A percentile compares a stretch with the other conserved stretches of the same genome.
Evolutionary conservation across 2,888 invertebrate genomes (phyloP).

Genomic region (Micoletzkya japonica): DNA sequence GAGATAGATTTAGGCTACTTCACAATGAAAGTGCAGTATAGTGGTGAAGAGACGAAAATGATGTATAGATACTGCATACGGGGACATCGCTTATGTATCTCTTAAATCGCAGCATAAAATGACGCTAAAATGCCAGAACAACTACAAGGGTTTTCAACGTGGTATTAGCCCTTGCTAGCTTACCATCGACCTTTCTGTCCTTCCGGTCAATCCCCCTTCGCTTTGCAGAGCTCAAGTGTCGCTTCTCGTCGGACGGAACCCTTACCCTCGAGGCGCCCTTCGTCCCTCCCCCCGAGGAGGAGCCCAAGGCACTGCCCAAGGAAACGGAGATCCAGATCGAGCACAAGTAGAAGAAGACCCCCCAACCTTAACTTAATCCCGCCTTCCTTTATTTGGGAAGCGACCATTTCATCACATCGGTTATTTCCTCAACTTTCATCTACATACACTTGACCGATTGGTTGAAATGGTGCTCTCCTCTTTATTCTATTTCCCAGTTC

Average conservation of each 20-base stretch:
- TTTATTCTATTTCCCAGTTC: too few relatives aligned
- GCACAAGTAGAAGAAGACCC: constrained; percentile 1
- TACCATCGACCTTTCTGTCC: too few relatives aligned
- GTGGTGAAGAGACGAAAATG: too few relatives aligned
- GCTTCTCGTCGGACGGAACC: constrained; percentile 16
- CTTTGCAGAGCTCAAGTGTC: constrained; percentile 22
- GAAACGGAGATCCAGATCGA: constrained; percentile 20
- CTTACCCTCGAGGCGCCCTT: constrained; percentile 22
- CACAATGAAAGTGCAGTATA: neutral
- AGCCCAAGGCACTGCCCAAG: neutral
- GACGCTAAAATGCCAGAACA: too few relatives aligned
- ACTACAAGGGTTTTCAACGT: too few relatives aligned
- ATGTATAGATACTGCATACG: too few relatives aligned
- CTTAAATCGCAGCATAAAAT: too few relatives aligned
- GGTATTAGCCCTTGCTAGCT: too few relatives aligned
- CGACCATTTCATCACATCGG: neutral
- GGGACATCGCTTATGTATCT: too few relatives aligned
- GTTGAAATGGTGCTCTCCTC: too few relatives aligned
- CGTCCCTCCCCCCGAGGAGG: constrained; percentile 1
- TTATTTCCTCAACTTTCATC: neutral
- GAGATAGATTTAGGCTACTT: neutral
- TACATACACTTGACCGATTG: too few relatives aligned
- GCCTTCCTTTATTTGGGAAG: neutral
- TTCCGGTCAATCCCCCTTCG: too few relatives aligned
- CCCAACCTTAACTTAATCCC: neutral